Conservation (phyloP, 2,113 vertebrate genomes). For the Dendrocopos noguchii region DNA sequence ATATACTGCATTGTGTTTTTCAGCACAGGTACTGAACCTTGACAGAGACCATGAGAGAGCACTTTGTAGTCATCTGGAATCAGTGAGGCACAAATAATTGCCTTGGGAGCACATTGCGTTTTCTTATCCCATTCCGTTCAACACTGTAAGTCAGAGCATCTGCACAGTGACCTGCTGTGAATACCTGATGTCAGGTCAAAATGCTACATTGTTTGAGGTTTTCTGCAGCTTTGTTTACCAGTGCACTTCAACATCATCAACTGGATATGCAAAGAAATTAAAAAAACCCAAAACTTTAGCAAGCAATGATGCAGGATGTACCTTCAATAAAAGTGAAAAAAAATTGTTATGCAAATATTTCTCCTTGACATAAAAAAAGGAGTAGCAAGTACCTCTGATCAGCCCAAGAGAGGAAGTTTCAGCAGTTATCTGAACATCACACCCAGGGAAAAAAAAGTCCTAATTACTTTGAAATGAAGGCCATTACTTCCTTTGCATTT, state of each 20-base stretch:
- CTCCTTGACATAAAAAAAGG: background rate
- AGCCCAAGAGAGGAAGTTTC: background rate
- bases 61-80: background rate
- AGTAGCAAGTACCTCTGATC: background rate
- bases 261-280: background rate
- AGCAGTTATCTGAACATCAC: background rate
- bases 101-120: background rate
- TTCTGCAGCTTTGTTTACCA: background rate
- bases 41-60: background rate
- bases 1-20: background rate
- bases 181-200: rapidly evolving
- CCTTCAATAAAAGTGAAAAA: background rate
- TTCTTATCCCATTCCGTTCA: background rate
- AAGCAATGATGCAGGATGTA: background rate
- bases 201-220: background rate
- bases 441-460: background rate
- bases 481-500: background rate
- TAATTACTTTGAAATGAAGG: background rate
- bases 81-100: background rate
- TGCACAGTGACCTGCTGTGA: background rate
- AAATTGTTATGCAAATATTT: background rate
- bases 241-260: background rate
- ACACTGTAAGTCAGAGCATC: background rate
- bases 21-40: background rate
- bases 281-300: background rate